phyloP scores from a whole-genome alignment of 2,888 invertebrate species.

The Linhomoeus sp. region DNA sequence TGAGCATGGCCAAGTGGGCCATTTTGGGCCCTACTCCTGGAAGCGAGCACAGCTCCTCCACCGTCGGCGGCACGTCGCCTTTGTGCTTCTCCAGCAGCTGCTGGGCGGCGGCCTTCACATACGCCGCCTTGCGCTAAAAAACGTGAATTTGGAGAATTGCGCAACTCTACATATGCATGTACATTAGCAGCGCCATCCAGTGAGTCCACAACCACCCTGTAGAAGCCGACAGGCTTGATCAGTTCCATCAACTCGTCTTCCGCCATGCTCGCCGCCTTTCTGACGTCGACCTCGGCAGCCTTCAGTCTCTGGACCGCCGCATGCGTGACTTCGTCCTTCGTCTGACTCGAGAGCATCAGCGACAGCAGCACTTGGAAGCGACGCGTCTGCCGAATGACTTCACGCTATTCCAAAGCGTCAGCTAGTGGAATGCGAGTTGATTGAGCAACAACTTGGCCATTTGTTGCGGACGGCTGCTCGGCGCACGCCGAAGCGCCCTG shows the following conservation, averaged over 20 bases:
- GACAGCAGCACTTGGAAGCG: conserved; percentile 72
- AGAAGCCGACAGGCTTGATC: conserved; percentile 83
- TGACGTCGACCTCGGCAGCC: conserved; percentile 34
- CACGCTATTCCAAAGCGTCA: too few species aligned
- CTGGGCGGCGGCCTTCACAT: conserved; percentile 61
- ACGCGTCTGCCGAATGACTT: conserved; percentile 46
- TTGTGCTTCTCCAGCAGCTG: conserved; percentile 57
- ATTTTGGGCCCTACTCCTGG: conserved; percentile 94
- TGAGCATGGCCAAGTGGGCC: conserved; percentile 86
- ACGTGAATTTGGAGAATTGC: too few species aligned
- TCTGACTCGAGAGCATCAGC: conserved; percentile 90
- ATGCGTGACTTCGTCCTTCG: conserved; percentile 76
- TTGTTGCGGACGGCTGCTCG: conserved; percentile 12
- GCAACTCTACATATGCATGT: too few species aligned
- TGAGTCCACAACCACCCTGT: conserved; percentile 46
- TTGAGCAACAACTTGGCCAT: conserved; percentile 7
- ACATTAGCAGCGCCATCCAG: too few species aligned
- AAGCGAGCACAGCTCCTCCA: conserved; percentile 59
- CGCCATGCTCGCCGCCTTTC: conserved; percentile 33
- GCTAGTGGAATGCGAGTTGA: too few species aligned
- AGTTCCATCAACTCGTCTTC: conserved; percentile 53
- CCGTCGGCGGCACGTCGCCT: conserved; percentile 65
- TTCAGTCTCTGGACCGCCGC: conserved; percentile 64
- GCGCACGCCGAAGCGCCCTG: conserved; percentile 46
- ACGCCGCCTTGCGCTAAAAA: conserved; percentile 60